Evolutionary conservation across 2,113 vertebrate species (phyloP), one percentile per base, ranked within the genome.

Genomic region (Tachycineta bicolor): DNA sequence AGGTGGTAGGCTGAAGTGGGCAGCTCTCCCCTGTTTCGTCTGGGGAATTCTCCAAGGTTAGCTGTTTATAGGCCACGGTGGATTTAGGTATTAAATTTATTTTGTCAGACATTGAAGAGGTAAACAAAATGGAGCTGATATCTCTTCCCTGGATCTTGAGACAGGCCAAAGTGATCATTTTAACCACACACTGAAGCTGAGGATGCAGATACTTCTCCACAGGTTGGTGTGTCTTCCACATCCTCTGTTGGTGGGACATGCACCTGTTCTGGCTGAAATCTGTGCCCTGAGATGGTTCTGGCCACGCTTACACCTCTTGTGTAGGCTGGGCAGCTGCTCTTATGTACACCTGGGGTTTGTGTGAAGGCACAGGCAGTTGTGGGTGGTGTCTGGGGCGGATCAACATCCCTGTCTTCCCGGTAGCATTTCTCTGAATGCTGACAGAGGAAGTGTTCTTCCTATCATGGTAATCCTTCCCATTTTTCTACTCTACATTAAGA

Each of bases 111-210:
- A 1, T 12, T 44, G 50, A 21, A 47, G 31, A n/a, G 7, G 8
- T 53, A 67, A 89, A 23, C 14, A 10, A 39, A 31, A 26, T 2
- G 20, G 26, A 87, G 5, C 12, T 73, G 46, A 29, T 14, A 65
- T 43, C 14, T 11, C n/a, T 0, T 0, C 26, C 44, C 58, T 71
- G 88, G 25, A 18, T 69, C n/a, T 53, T 31, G 16, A 78, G 29
- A 39, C 8, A 29, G 31, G 10, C 44, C 5, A 4, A 41, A 68
- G 70, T 10, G 33, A 47, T 12, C 3, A 3, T 52, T 87, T 87
- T 82, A 71, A 73, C 24, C 29, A 28, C 25, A n/a, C 31, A 19
- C 7, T 43, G 39, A 87, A 83, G 28, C 10, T 59, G 50, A 77
- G 62, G 14, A 8, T 78, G 26, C 14, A 28, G 71, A 29, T 29